Percentiles rank a stretch among this genome's conserved stretches.
Evolutionary conservation across 64 coral and sea anemone genomes (phyloP).

Genomic region (Montipora capricornis): DNA sequence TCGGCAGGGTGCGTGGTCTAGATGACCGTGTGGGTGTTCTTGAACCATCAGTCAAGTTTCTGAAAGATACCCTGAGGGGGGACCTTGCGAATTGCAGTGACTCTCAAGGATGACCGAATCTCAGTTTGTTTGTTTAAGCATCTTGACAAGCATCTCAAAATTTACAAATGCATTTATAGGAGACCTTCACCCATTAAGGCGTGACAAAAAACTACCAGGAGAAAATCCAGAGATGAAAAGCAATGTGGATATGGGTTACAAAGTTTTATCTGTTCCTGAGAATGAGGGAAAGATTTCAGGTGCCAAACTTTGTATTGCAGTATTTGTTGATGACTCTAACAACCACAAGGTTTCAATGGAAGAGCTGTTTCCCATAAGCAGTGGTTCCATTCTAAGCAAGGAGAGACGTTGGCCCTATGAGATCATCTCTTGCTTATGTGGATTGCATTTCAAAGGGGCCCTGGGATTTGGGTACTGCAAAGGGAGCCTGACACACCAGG

Average conservation of each 20-base stretch:
- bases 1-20: not conserved
- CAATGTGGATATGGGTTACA: not conserved
- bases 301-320: constrained; percentile 1
- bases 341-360: not conserved
- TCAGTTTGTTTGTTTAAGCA: constrained; percentile 37
- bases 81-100: constrained; percentile 6
- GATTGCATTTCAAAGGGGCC: constrained; percentile 18
- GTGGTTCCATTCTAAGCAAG: not conserved
- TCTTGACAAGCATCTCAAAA: constrained; percentile 13
- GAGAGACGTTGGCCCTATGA: not conserved
- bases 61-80: constrained; percentile 18
- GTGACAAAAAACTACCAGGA: not conserved
- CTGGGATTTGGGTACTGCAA: not conserved
- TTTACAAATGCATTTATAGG: constrained; percentile 27
- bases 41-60: constrained; percentile 34
- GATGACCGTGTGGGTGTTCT: constrained; percentile 13
- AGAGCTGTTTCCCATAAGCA: not conserved
- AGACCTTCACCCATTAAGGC: not conserved
- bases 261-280: not conserved
- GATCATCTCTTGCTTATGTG: not conserved
- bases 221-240: not conserved
- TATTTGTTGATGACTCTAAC: not conserved
- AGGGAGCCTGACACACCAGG: not conserved
- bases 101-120: constrained; percentile 28
- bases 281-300: not conserved